Conservation (phyloP, 1,140 invertebrate genomes). For the Camponotus pennsylvanicus region DNA sequence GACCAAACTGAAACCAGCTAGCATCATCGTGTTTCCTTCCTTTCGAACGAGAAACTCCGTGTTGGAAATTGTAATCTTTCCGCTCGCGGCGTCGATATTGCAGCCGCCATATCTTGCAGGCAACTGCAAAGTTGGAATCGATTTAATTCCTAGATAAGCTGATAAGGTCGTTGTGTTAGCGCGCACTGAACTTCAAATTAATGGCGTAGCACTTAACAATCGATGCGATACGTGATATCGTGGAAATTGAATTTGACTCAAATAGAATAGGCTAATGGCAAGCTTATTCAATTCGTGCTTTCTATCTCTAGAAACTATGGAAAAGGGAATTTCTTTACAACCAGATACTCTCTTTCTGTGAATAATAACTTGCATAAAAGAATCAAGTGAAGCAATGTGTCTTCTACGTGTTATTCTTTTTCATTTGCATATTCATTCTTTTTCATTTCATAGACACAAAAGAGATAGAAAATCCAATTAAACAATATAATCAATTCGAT, state of each 20-base stretch:
- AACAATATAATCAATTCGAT: not conserved
- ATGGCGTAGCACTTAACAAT: constrained; percentile 36
- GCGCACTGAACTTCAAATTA: constrained; percentile 29
- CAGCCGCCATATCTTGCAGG: constrained; percentile 26
- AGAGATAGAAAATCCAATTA: too few species aligned
- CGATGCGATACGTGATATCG: constrained; percentile 14
- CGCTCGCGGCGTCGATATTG: constrained; percentile 5
- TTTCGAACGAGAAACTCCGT: constrained; percentile 36
- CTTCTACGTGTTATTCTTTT: not conserved
- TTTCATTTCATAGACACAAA: not conserved
- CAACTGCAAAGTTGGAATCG: constrained; percentile 52
- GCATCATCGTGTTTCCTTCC: constrained; percentile 68
- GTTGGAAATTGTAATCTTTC: constrained; percentile 57
- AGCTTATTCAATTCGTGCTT: not conserved
- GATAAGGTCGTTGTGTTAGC: constrained; percentile 32
- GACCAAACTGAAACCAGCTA: constrained; percentile 70
- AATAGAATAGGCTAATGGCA: constrained; percentile 22
- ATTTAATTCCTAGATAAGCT: constrained; percentile 58
- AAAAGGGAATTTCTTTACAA: not conserved
- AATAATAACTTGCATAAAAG: not conserved
- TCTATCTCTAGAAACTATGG: not conserved
- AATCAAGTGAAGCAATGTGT: not conserved
- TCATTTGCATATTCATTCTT: not conserved
- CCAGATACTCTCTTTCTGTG: not conserved
- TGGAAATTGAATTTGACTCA: constrained; percentile 27